Evolutionary conservation across 2,888 invertebrate genomes (phyloP).

Genomic region (Coleophora flavipennella): DNA sequence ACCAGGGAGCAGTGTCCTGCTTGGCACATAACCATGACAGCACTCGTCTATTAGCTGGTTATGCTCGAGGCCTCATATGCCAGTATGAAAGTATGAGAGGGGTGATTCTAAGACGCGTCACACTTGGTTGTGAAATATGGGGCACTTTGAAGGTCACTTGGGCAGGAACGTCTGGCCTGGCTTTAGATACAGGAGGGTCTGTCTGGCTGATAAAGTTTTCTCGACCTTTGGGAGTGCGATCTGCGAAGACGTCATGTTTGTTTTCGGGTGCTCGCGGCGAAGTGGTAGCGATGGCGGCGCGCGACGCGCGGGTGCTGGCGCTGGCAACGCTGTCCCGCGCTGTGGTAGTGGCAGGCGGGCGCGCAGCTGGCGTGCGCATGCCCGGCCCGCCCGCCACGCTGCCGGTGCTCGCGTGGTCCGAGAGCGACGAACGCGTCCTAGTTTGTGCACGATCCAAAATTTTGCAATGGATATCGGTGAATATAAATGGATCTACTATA

Average conservation of each 20-base stretch:
- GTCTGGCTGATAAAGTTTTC: constrained; percentile 95
- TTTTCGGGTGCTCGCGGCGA: constrained; percentile 98
- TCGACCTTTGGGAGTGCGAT: constrained; percentile 88
- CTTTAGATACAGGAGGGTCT: constrained; percentile 93
- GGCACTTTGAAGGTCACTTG: constrained; percentile 58
- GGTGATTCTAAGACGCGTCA: constrained; percentile 51
- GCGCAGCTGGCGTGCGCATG: constrained; percentile 71
- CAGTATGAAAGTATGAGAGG: constrained; percentile 90
- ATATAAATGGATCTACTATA: constrained; percentile 51
- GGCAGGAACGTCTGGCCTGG: constrained; percentile 59
- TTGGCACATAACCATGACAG: constrained; percentile 91
- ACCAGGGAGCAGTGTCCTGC: constrained; percentile 86
- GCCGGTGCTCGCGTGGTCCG: constrained; percentile 92
- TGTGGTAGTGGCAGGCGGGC: constrained; percentile 59
- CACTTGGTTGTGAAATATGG: constrained; percentile 64
- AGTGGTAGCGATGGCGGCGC: constrained; percentile 62
- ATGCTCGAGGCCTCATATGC: constrained; percentile 85
- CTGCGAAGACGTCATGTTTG: constrained; percentile 91
- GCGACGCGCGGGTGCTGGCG: constrained; percentile 80
- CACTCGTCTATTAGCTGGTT: constrained; percentile 83
- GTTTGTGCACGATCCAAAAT: constrained; percentile 90
- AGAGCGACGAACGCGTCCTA: constrained; percentile 82
- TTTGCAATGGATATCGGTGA: constrained; percentile 88
- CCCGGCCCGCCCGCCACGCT: constrained; percentile 83
- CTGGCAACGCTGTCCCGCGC: constrained; percentile 95